Evolutionary conservation across 2,888 invertebrate genomes (phyloP), one percentile per base, ranked within the genome.

Genomic region (Chrysomela aeneicollis): DNA sequence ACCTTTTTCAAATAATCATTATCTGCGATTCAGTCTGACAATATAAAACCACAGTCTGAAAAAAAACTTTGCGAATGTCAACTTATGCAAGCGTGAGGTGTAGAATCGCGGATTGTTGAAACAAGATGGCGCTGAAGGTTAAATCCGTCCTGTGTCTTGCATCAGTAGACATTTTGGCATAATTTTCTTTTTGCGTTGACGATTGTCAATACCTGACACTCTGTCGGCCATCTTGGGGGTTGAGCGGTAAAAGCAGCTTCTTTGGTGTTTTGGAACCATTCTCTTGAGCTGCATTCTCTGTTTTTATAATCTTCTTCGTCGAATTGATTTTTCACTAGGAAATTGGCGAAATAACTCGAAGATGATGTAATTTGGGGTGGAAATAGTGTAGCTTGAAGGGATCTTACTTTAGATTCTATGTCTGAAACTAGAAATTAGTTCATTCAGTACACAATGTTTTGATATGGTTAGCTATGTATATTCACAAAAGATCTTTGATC

Each of bases 151-250:
- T n/a, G n/a, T n/a, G n/a, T n/a, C n/a, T n/a, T n/a, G n/a, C n/a
- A n/a, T n/a, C n/a, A n/a, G n/a, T n/a, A n/a, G n/a, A n/a, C n/a
- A n/a, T n/a, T n/a, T n/a, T n/a, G n/a, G n/a, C n/a, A n/a, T n/a
- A n/a, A n/a, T n/a, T n/a, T n/a, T n/a, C n/a, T n/a, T n/a, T n/a
- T n/a, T n/a, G n/a, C n/a, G n/a, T n/a, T n/a, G n/a, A n/a, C n/a
- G n/a, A n/a, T n/a, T n/a, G n/a, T n/a, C n/a, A n/a, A n/a, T 81
- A 93, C 94, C 87, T 94, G 93, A 83, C 94, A 94, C 85, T 94
- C 94, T 50, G 92, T 90, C 18, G 94, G 94, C 94, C 94, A 94
- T 81, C 94, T 86, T 63, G 93, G 89, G 75, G 92, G 90, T 85
- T 93, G 93, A 76, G 90, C 89, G 59, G 90, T 87, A 62, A 80